These are phyloP conservation scores for Lissonota sp. DNA, from an alignment of 2,888 invertebrate genomes.

Conservation along the genomic window DNA sequence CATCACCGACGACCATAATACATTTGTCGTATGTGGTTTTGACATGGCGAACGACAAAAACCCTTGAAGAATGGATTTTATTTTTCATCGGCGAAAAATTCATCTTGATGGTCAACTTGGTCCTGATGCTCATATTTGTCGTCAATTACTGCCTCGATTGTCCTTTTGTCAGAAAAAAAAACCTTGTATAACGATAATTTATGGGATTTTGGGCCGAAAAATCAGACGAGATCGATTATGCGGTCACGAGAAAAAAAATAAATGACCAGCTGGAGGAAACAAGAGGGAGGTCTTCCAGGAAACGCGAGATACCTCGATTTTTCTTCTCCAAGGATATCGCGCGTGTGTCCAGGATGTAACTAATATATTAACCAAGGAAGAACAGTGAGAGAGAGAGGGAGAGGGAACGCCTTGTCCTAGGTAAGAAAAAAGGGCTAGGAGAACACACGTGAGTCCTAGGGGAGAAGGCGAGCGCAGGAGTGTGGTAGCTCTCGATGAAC, in stretches of 20 bases:
- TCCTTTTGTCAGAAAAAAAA: background rate
- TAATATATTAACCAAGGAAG: constrained; percentile 72
- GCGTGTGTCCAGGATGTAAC: constrained; percentile 72
- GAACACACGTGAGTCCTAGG: constrained; percentile 36
- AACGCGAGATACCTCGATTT: constrained; percentile 57
- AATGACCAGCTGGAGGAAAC: constrained; percentile 28
- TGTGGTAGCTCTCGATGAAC: constrained; percentile 54
- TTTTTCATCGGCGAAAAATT: constrained; percentile 2
- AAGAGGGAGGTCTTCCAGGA: constrained; percentile 39
- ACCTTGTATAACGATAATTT: background rate
- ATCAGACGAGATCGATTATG: constrained; percentile 2
- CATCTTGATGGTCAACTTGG: background rate
- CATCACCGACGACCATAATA: constrained; percentile 28
- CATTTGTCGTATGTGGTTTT: constrained; percentile 15
- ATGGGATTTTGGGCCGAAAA: background rate
- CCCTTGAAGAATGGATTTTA: constrained; percentile 5
- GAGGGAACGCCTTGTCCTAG: constrained; percentile 55
- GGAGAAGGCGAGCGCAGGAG: constrained; percentile 32
- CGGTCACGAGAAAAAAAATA: background rate
- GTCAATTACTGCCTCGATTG: background rate
- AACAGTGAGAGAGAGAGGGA: constrained; percentile 55
- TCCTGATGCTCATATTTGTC: background rate
- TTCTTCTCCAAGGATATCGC: constrained; percentile 63
- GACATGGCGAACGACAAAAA: constrained; percentile 25
- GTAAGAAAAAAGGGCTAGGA: constrained; percentile 41